phyloP scores from a whole-genome alignment of 2,888 invertebrate genomes.

The Acrobasis consociella region DNA sequence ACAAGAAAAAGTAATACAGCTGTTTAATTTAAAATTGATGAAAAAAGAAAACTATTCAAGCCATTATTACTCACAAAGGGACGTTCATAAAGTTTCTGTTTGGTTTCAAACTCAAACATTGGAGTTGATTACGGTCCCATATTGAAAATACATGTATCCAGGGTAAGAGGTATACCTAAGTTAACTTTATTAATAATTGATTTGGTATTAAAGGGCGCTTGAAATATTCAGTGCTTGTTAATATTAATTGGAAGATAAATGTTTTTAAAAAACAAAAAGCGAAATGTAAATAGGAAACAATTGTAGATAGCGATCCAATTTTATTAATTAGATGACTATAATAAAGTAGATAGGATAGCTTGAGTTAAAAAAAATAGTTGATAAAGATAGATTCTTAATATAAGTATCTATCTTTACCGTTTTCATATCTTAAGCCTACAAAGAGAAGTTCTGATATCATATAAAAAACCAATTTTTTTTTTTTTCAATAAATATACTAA shows the following conservation, averaged over 20 bases:
- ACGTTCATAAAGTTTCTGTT: background rate
- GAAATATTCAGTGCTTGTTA: background rate
- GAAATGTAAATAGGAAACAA: too few relatives aligned
- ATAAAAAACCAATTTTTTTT: too few relatives aligned
- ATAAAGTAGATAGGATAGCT: too few relatives aligned
- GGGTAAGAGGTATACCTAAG: background rate
- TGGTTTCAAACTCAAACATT: slow-evolving; percentile 9
- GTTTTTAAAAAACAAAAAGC: background rate
- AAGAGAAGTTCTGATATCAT: too few relatives aligned
- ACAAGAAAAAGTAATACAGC: background rate
- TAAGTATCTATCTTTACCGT: too few relatives aligned
- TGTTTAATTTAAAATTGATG: background rate
- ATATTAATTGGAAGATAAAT: background rate
- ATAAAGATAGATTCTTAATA: too few relatives aligned
- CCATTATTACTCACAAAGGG: background rate
- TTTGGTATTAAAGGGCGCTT: background rate
- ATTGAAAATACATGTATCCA: background rate
- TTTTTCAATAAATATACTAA: too few relatives aligned
- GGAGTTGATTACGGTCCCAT: background rate
- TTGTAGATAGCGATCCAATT: too few relatives aligned
- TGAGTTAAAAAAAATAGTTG: too few relatives aligned
- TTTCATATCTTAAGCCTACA: too few relatives aligned
- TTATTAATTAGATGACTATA: too few relatives aligned
- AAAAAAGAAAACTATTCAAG: background rate
- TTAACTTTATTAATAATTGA: background rate